Evolutionary conservation across 2,113 vertebrate species (phyloP).

Genomic region (Hyla sarda): DNA sequence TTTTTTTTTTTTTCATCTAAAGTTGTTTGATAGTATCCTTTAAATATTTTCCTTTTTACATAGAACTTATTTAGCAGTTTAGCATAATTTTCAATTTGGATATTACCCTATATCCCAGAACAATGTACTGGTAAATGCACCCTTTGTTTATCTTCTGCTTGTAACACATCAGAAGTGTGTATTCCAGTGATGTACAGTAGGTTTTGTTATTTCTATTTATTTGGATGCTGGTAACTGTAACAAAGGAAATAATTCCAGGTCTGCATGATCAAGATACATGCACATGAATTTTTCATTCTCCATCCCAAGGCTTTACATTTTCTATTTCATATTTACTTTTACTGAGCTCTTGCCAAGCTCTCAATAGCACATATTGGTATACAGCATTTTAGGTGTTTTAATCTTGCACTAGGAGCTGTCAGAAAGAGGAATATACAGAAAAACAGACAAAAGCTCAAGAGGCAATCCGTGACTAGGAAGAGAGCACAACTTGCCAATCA

Average conservation of each 20-base stretch:
- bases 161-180: not conserved
- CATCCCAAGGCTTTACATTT: constrained; percentile 48
- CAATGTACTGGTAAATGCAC: not conserved
- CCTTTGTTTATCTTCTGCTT: not conserved
- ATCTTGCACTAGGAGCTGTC: constrained; percentile 52
- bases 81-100: not conserved
- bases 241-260: constrained; percentile 24
- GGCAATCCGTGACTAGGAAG: constrained; percentile 14
- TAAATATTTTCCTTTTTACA: not conserved
- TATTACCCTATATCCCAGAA: not conserved
- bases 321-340: constrained; percentile 53
- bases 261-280: constrained; percentile 38
- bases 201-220: not conserved
- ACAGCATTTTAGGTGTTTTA: constrained; percentile 57
- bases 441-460: constrained; percentile 50
- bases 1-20: no score
- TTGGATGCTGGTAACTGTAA: constrained; percentile 26
- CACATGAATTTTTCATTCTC: constrained; percentile 51
- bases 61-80: not conserved
- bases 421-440: constrained; percentile 48
- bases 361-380: constrained; percentile 51
- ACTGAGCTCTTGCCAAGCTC: constrained; percentile 53
- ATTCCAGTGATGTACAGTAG: not conserved
- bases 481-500: not conserved
- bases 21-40: no score